Evolutionary conservation across 2,888 invertebrate species (phyloP).

Genomic region (Spicauda simplicius): DNA sequence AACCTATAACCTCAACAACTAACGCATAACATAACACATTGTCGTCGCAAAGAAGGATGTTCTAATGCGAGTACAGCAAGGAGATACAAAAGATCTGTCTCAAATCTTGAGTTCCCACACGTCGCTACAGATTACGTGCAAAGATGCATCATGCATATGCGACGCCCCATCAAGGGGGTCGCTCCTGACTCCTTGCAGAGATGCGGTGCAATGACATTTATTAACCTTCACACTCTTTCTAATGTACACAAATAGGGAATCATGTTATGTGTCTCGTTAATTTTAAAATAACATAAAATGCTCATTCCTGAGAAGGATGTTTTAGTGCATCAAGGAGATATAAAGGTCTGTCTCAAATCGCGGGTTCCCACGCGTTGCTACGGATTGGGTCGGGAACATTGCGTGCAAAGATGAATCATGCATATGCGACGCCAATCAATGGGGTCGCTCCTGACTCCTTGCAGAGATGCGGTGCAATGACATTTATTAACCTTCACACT

Average conservation of each 20-base stretch:
- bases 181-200: conserved; percentile 70
- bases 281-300: too few relatives aligned
- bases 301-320: too few relatives aligned
- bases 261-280: too few relatives aligned
- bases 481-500: conserved; percentile 45
- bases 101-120: conserved; percentile 14
- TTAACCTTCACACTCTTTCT: conserved; percentile 40
- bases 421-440: conserved; percentile 55
- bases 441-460: conserved; percentile 69
- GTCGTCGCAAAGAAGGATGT: too few relatives aligned
- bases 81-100: too few relatives aligned
- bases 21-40: too few relatives aligned
- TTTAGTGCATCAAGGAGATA: too few relatives aligned
- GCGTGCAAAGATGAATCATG: conserved; percentile 55
- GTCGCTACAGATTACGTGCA: conserved; percentile 46
- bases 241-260: too few relatives aligned
- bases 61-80: too few relatives aligned
- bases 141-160: conserved; percentile 54
- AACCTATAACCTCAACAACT: too few relatives aligned
- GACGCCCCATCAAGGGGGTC: conserved; percentile 52
- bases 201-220: conserved; percentile 67
- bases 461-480: conserved; percentile 68
- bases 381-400: conserved; percentile 42
- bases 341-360: too few relatives aligned
- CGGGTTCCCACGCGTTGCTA: conserved; percentile 14